These are phyloP conservation scores for Aegotheles bennettii DNA, from an alignment of 2,113 vertebrate genomes.

Conservation along the genomic window DNA sequence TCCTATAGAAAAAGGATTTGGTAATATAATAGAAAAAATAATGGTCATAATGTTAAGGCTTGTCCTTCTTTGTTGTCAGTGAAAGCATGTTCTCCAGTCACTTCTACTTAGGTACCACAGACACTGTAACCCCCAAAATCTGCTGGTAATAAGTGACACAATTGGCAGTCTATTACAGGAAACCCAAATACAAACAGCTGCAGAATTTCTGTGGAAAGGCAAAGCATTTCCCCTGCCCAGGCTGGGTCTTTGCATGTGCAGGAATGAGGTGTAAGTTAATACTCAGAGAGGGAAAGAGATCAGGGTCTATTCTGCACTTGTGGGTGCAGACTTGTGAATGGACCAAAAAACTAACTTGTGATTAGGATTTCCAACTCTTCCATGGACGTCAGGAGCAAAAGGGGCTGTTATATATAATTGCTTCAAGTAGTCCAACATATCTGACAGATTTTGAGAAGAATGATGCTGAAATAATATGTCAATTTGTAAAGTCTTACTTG, in stretches of 20 bases:
- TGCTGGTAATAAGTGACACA: neutral
- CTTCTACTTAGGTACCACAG: neutral
- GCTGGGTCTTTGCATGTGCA: neutral
- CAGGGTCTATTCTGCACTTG: neutral
- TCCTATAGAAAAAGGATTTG: too few species aligned
- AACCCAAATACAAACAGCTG: neutral
- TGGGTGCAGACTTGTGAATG: neutral
- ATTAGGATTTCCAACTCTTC: neutral
- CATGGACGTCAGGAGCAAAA: rapidly evolving
- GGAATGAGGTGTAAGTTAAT: neutral
- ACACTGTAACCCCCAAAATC: neutral
- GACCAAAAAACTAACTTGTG: neutral
- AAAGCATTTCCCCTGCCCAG: neutral
- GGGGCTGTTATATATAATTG: neutral
- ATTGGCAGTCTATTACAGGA: neutral
- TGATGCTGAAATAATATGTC: neutral
- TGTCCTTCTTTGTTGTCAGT: neutral
- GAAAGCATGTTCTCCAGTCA: neutral
- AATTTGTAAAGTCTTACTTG: neutral
- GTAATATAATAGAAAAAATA: neutral
- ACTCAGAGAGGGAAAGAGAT: neutral
- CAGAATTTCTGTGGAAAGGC: neutral
- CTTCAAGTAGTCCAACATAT: neutral
- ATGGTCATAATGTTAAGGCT: neutral
- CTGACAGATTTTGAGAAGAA: neutral